Evolutionary conservation across 2,888 invertebrate genomes (phyloP), one percentile per base, ranked within the genome.

Genomic region (Xestoiulus laeticollis): DNA sequence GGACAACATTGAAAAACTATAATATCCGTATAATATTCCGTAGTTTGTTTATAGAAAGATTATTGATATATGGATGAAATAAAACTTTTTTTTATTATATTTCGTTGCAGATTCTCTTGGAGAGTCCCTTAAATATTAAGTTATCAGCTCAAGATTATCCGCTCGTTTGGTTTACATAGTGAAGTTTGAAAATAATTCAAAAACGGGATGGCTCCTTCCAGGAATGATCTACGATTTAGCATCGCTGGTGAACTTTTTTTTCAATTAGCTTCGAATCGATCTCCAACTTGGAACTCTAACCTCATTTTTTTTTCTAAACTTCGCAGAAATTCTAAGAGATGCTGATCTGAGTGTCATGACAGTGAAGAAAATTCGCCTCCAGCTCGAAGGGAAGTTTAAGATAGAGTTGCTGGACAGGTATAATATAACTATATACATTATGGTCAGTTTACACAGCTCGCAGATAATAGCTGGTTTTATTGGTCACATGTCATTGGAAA

Each of bases 311-410:
- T 26, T 26, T 68, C 38, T 8, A 38, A 38, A 38, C 38, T 26
- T 68, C 30, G n/a, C 92, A 97, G 97, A 95, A 88, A 96, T 98
- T 91, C 94, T 98, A 33, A 95, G 97, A 92, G 95, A 95, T 92
- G 97, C 97, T 10, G 96, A 98, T 91, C 94, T 98, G 32, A 94
- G 95, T 10, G 94, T 95, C 87, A 95, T 96, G 89, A 96, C 98
- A 3, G 95, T 97, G 8, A 98, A 98, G 92, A 96, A 96, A 92
- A 97, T 98, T 22, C 94, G 98, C 85, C 95, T 95, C 91, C 95
- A 96, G 91, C 93, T 98, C 89, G 97, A 98, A 92, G 95, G 95
- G 90, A 95, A 95, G 90, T 93, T 97, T 12, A 95, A 95, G 59
- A 93, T 94, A 86, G 96, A 97, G 90, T 93, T 98, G 85, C 93